Evolutionary conservation across 2,113 vertebrate species (phyloP).

Genomic region (Alligator sinensis): DNA sequence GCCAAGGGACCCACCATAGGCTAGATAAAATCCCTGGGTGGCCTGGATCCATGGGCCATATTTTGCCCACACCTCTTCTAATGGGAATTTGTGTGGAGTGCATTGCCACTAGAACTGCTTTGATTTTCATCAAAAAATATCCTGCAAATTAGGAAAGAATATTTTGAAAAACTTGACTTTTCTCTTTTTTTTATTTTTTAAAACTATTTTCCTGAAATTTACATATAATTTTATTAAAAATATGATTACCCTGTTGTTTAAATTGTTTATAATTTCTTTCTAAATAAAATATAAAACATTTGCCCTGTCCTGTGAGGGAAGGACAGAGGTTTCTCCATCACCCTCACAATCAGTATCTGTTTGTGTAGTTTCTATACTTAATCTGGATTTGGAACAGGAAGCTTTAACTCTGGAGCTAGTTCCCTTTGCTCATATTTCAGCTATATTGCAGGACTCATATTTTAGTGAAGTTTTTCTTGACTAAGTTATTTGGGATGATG

Average conservation of each 20-base stretch:
- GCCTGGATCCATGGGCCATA: no score
- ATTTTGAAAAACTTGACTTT: no score
- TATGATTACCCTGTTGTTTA: no score
- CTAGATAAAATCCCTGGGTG: no score
- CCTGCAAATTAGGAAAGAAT: no score
- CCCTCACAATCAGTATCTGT: neutral
- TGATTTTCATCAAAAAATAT: no score
- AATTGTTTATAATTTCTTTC: neutral
- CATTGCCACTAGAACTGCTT: neutral
- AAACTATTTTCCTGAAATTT: no score
- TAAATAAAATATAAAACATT: neutral
- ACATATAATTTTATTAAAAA: no score
- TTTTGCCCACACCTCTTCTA: neutral
- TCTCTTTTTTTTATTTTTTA: no score
- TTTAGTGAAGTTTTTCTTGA: neutral
- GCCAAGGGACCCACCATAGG: no score
- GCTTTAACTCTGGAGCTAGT: neutral
- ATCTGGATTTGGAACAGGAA: neutral
- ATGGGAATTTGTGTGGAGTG: neutral
- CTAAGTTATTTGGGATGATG: neutral
- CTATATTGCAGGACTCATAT: neutral
- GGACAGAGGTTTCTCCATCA: neutral
- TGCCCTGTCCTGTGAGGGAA: neutral
- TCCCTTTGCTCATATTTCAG: accelerated
- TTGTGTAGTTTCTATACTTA: neutral